Conservation (phyloP, 2,888 invertebrate genomes). For the Tethea ocularis region DNA sequence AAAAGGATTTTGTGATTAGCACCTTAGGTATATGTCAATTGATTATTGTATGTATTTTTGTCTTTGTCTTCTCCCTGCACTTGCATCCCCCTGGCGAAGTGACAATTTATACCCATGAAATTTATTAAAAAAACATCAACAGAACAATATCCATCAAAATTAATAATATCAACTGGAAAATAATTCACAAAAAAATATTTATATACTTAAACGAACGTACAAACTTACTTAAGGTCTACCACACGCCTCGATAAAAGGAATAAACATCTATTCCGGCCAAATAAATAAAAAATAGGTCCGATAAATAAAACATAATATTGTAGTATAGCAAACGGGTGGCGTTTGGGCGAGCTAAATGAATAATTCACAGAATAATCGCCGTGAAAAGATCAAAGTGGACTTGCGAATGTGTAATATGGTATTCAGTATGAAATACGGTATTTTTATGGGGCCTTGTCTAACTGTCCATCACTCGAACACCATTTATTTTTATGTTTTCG, state of each 20-base stretch:
- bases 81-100: too few relatives aligned
- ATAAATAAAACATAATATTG: conserved; percentile 41
- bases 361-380: conserved; percentile 56
- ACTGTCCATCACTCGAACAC: conserved; percentile 6
- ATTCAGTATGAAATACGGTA: conserved; percentile 28
- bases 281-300: conserved; percentile 31
- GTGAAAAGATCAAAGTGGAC: conserved; percentile 52
- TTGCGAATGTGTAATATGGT: conserved; percentile 13
- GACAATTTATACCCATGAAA: too few relatives aligned
- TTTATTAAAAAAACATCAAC: too few relatives aligned
- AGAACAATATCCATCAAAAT: too few relatives aligned
- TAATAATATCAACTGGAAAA: not conserved
- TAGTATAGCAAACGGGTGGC: conserved; percentile 26
- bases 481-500: not conserved
- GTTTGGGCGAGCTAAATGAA: conserved; percentile 37
- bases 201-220: too few relatives aligned
- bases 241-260: conserved; percentile 9
- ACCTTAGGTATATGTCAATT: too few relatives aligned
- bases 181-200: not conserved
- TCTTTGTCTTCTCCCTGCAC: too few relatives aligned
- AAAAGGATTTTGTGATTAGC: too few relatives aligned
- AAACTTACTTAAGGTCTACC: not conserved
- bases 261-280: conserved; percentile 15
- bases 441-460: not conserved
- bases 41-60: too few relatives aligned